Percentiles rank a stretch among this genome's conserved stretches.
Evolutionary conservation across 1,140 invertebrate species (phyloP).

Genomic region (Scaptomyza hsui): DNA sequence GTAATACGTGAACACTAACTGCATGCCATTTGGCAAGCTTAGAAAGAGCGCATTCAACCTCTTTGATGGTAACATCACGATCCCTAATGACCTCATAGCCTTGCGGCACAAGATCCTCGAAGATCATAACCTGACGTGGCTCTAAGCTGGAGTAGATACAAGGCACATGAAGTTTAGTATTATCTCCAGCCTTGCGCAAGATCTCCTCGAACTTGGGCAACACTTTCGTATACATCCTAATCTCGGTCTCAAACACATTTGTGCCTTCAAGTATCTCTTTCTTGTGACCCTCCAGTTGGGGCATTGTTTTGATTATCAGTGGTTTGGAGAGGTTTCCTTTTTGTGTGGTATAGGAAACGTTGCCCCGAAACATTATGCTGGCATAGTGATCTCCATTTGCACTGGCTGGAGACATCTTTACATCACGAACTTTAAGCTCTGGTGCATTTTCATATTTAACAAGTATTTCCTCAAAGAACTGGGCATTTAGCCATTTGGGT

Average conservation of each 20-base stretch:
- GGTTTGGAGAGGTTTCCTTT: constrained; percentile 6
- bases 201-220: constrained; percentile 58
- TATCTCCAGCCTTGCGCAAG: constrained; percentile 31
- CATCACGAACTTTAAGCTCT: constrained; percentile 2
- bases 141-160: constrained; percentile 26
- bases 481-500: constrained; percentile 38
- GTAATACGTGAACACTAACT: constrained; percentile 46
- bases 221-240: constrained; percentile 45
- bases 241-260: constrained; percentile 44
- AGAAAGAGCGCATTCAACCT: constrained; percentile 23
- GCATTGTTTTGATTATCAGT: constrained; percentile 55
- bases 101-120: constrained; percentile 34
- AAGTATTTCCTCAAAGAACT: constrained; percentile 38
- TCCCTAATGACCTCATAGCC: constrained; percentile 35
- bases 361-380: constrained; percentile 50
- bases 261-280: constrained; percentile 29
- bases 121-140: constrained; percentile 32
- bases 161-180: constrained; percentile 23
- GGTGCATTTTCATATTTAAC: constrained; percentile 15
- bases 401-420: constrained; percentile 33
- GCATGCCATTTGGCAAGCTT: constrained; percentile 71
- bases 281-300: constrained; percentile 39
- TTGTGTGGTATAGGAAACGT: constrained; percentile 2
- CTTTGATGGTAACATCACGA: constrained; percentile 26
- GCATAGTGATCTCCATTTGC: constrained; percentile 61